Evolutionary conservation across 1,140 invertebrate genomes (phyloP).

Genomic region (Trissolcus basalis): DNA sequence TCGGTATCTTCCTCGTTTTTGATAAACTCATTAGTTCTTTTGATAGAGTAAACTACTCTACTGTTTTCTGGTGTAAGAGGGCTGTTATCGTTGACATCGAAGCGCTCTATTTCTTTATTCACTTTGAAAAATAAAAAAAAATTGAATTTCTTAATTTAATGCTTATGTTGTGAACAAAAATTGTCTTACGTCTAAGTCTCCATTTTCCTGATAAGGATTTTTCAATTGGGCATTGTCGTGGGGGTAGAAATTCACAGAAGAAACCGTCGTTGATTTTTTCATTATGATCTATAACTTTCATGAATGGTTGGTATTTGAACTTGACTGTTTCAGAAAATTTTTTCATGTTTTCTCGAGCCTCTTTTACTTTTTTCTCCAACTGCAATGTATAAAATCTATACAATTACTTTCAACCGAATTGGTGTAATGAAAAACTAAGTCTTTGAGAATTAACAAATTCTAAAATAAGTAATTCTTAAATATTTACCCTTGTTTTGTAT

Average conservation of each 20-base stretch:
- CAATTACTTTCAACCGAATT: not conserved
- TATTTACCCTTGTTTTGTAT: conserved; percentile 17
- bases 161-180: not conserved
- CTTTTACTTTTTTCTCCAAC: not conserved
- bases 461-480: too few relatives aligned
- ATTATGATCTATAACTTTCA: not conserved
- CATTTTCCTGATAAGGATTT: conserved; percentile 1
- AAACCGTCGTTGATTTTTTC: not conserved
- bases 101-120: not conserved
- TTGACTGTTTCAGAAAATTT: not conserved
- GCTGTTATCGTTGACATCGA: not conserved
- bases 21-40: conserved; percentile 16
- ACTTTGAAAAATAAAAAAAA: not conserved
- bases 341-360: not conserved
- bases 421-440: too few relatives aligned
- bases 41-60: conserved; percentile 3
- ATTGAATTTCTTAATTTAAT: not conserved
- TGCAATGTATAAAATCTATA: not conserved
- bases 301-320: not conserved
- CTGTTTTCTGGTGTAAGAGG: conserved; percentile 17
- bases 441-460: too few relatives aligned
- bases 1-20: conserved; percentile 18
- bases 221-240: conserved; percentile 3
- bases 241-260: conserved; percentile 2
- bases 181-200: conserved; percentile 1